Evolutionary conservation across 2,113 vertebrate species (phyloP), one percentile per base, ranked within the genome.

Genomic region (Macaca mulatta): DNA sequence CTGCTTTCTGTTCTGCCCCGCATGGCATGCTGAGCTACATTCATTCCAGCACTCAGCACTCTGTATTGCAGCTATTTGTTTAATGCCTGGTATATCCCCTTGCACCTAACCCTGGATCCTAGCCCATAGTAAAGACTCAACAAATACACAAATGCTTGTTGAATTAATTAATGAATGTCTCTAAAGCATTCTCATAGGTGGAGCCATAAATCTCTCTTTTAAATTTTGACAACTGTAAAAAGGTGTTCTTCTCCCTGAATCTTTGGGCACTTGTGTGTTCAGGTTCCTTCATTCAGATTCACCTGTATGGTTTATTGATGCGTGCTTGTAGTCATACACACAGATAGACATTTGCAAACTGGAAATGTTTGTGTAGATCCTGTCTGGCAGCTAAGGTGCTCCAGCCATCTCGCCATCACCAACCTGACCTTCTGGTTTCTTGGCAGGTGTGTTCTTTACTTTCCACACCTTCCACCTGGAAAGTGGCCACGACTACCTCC

Each of bases 381-480:
- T 0, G 0, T 18, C 84, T 16, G 2, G 1, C 38, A 27, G 48
- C 64, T 6, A 30, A 8, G 55, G 78, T 40, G 4, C 70, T 43
- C 23, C 48, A 20, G 55, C 50, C 50, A 0, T 18, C 77, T 48
- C 35, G 7, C 45, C 2, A 1, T 6, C 17, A 2, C 70, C 50
- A 43, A 57, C 64, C 13, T 2, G 23, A 72, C 30, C 82, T 43
- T 38, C 92, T 43, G 96, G 0, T 64, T 17, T 45, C 45, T 25
- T 7, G 40, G 11, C 98, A 99, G 99, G 99, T 55, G 99, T 99
- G 45, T 99, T 99, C 98, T 99, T 99, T 93, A 99, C 99, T 86
- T 99, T 99, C 92, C 99, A 99, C 96, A 99, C 99, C 2, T 99
- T 99, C 96, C 99, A 99, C 97, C 98, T 99, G 97, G 99, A 99